These are phyloP conservation scores for Riptortus pedestris DNA, from an alignment of 1,140 invertebrate genomes.

Conservation along the genomic window DNA sequence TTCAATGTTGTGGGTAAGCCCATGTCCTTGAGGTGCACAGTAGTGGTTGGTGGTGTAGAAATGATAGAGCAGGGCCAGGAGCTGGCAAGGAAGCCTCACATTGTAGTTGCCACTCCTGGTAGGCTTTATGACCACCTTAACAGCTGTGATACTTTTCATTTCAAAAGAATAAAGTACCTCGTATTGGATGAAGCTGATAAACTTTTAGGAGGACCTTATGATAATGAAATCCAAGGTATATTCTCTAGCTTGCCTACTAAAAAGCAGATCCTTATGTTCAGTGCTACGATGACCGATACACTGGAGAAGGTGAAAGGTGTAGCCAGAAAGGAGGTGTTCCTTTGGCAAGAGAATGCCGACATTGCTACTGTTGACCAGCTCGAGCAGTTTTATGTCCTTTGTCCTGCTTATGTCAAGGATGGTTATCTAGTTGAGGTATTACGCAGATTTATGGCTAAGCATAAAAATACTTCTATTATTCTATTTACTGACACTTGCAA, in stretches of 20 bases:
- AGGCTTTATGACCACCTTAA: conserved; percentile 69
- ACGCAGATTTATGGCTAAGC: conserved; percentile 58
- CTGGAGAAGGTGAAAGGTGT: conserved; percentile 52
- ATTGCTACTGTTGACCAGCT: conserved; percentile 75
- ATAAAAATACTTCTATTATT: conserved; percentile 71
- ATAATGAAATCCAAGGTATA: conserved; percentile 72
- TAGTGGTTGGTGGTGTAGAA: conserved; percentile 87
- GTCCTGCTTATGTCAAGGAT: conserved; percentile 81
- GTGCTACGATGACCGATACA: conserved; percentile 89
- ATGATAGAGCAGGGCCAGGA: conserved; percentile 82
- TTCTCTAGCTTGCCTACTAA: conserved; percentile 67
- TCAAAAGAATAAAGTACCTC: conserved; percentile 71
- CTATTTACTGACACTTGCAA: conserved; percentile 92
- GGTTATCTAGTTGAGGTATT: conserved; percentile 86
- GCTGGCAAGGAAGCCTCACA: conserved; percentile 76
- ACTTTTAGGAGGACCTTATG: conserved; percentile 67
- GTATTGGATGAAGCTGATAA: conserved; percentile 90
- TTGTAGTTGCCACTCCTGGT: conserved; percentile 90
- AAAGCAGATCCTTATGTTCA: conserved; percentile 82
- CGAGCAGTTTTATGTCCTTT: conserved; percentile 81
- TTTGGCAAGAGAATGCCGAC: conserved; percentile 54
- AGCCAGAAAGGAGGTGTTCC: conserved; percentile 39
- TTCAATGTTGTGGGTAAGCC: conserved; percentile 79
- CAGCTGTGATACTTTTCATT: conserved; percentile 70
- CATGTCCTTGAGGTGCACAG: conserved; percentile 66